Percentiles rank a stretch among this genome's conserved stretches.
Evolutionary conservation across 2,888 invertebrate species (phyloP).

Genomic region (Craniophora ligustri): DNA sequence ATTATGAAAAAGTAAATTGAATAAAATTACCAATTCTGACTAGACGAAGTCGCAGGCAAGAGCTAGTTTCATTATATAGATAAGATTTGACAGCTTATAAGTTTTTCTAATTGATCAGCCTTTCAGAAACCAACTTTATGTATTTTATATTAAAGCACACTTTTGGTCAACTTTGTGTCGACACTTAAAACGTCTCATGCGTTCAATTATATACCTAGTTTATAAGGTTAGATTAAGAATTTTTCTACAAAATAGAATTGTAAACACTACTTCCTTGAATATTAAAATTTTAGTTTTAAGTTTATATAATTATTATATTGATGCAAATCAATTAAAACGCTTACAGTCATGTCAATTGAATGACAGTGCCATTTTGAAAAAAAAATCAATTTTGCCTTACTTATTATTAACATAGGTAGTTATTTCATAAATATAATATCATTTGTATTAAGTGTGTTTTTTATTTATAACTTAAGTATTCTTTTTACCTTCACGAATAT

Average conservation of each 20-base stretch:
- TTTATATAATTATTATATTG: constrained; percentile 12
- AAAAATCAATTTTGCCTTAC: constrained; percentile 52
- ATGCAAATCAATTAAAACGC: constrained; percentile 46
- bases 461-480: constrained; percentile 34
- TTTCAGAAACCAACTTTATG: too few species aligned
- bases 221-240: constrained; percentile 32
- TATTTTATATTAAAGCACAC: background rate
- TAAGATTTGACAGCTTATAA: too few species aligned
- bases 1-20: too few species aligned
- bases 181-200: constrained; percentile 14
- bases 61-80: too few species aligned
- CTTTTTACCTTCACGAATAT: too few species aligned
- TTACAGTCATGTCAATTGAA: constrained; percentile 51
- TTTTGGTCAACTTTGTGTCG: background rate
- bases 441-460: constrained; percentile 41
- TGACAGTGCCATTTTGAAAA: constrained; percentile 51
- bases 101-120: too few species aligned
- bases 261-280: constrained; percentile 21
- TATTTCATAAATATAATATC: constrained; percentile 56
- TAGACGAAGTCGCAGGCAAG: too few species aligned
- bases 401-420: constrained; percentile 40
- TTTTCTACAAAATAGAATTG: constrained; percentile 37
- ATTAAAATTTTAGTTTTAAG: constrained; percentile 34
- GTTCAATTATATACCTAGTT: background rate
- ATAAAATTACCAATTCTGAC: too few species aligned